These are phyloP conservation scores for Eutrigla gurnardus DNA, from an alignment of 2,797 vertebrate genomes.

Conservation along the genomic window DNA sequence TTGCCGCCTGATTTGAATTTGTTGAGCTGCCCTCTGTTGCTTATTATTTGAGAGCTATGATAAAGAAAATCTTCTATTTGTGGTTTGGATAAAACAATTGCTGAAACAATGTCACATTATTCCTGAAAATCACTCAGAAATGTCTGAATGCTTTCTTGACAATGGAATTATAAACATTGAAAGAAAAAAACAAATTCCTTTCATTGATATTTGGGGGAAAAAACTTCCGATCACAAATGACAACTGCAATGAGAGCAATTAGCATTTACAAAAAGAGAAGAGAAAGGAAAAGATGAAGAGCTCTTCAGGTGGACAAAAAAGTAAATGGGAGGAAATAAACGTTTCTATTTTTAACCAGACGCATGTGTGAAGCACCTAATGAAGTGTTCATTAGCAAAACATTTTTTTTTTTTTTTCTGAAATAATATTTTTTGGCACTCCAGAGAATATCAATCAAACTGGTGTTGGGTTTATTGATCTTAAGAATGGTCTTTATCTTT, in stretches of 20 bases:
- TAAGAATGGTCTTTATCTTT: neutral
- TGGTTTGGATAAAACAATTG: neutral
- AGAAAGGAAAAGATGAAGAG: constrained; percentile 31
- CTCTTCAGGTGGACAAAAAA: constrained; percentile 44
- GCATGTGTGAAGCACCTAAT: constrained; percentile 8
- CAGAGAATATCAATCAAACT: neutral
- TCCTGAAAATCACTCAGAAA: neutral
- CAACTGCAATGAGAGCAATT: constrained; percentile 4
- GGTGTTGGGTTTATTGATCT: neutral
- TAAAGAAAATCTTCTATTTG: too few relatives aligned
- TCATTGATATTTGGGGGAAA: neutral
- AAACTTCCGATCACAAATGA: neutral
- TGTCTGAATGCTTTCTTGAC: neutral
- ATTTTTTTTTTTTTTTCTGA: neutral
- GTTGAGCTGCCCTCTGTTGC: neutral
- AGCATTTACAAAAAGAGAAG: constrained; percentile 4
- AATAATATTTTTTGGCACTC: neutral
- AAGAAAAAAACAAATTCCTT: neutral
- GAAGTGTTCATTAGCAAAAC: neutral
- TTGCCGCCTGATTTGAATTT: too few relatives aligned
- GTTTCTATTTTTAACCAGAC: constrained; percentile 17
- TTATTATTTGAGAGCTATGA: neutral
- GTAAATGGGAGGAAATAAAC: constrained; percentile 12
- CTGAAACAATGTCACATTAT: neutral
- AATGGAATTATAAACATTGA: neutral